Percentiles rank a stretch among this genome's conserved stretches.
Evolutionary conservation across 2,113 vertebrate species (phyloP).

Genomic region (Labrus mixtus): DNA sequence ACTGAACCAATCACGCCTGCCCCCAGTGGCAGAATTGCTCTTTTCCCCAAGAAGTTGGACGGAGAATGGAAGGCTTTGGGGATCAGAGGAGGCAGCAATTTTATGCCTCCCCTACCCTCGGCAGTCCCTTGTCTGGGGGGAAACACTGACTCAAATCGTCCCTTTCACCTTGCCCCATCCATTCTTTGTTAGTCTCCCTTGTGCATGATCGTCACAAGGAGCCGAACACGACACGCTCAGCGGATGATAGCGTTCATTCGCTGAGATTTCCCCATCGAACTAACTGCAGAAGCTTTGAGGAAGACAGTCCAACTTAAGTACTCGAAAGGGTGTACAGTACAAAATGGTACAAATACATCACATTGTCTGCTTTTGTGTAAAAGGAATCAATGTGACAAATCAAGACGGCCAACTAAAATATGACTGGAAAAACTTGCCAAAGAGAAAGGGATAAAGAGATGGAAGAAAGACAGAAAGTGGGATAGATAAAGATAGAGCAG

Average conservation of each 20-base stretch:
- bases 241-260: conserved; percentile 40
- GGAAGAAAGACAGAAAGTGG: conserved; percentile 71
- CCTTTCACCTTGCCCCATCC: conserved; percentile 52
- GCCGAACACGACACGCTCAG: conserved; percentile 40
- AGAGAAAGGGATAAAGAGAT: conserved; percentile 61
- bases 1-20: conserved; percentile 68
- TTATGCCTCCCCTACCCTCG: conserved; percentile 30
- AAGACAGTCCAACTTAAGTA: conserved; percentile 38
- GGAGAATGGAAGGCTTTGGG: conserved; percentile 36
- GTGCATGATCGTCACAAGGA: conserved; percentile 37
- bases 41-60: conserved; percentile 48
- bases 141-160: conserved; percentile 42
- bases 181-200: conserved; percentile 15
- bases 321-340: conserved; percentile 8
- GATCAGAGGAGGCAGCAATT: conserved; percentile 52
- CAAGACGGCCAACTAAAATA: conserved; percentile 62
- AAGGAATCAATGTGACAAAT: conserved; percentile 63
- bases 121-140: conserved; percentile 30
- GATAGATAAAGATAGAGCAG: conserved; percentile 75
- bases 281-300: conserved; percentile 39
- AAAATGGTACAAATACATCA: conserved; percentile 39
- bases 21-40: conserved; percentile 58
- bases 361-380: conserved; percentile 30
- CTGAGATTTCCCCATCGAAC: conserved; percentile 48
- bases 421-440: conserved; percentile 49